Evolutionary conservation across 2,888 invertebrate genomes (phyloP), one percentile per base, ranked within the genome.

Genomic region (Tineola bisselliella): DNA sequence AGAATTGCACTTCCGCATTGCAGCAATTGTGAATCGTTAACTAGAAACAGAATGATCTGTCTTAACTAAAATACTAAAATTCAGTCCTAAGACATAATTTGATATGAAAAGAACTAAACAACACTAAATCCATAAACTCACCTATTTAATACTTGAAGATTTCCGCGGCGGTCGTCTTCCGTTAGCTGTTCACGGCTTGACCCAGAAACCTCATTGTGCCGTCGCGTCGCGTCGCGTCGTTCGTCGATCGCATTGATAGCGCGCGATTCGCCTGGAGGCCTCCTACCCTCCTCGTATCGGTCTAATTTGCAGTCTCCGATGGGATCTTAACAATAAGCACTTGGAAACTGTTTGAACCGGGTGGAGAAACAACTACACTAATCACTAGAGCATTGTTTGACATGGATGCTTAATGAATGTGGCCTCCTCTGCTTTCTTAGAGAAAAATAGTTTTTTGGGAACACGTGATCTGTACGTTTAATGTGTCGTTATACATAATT

Each of bases 221-320:
- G 70, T 70, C 65, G 69, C 66, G 63, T 17, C 43, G 11, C 43
- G 66, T 62, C 67, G 65, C 65, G 69, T 61, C 19, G 38, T 25
- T 66, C 77, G 25, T 25, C 77, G 84, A 82, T 82, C 80, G 77
- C 68, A 66, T 71, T 74, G 83, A 84, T 83, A 81, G 75, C 70
- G 70, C 72, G 76, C 73, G 48, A 48, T 3, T 10, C 15, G 48
- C 17, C 15, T 13, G 48, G 15, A 1, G 38, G 38, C 38, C 38
- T n/a, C n/a, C 38, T n/a, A 38, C 38, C 38, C 38, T 38, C 38
- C 38, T 38, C 38, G 38, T 38, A 38, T 38, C 38, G 38, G 38
- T 10, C 38, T 38, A 38, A 38, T 38, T 38, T 38, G 38, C 38
- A 38, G 38, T 38, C 38, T 38, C 38, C 38, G 38, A 38, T 38